These are phyloP conservation scores for Pionites leucogaster DNA, from an alignment of 2,113 vertebrate genomes.

Conservation along the genomic window DNA sequence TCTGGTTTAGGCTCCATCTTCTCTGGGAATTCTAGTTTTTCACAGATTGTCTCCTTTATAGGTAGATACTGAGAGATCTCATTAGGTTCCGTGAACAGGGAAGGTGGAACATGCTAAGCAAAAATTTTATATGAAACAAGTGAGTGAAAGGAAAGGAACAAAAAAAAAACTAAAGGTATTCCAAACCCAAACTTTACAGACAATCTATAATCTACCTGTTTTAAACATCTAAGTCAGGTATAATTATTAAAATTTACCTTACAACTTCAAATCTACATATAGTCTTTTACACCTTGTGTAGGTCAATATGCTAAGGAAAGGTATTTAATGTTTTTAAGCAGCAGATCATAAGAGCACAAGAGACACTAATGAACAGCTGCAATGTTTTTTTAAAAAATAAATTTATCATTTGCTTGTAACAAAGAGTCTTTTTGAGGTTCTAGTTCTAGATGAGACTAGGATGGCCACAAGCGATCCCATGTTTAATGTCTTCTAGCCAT, in stretches of 20 bases:
- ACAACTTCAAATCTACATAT: neutral
- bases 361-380: neutral
- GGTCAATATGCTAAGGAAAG: neutral
- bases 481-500: neutral
- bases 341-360: neutral
- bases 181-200: neutral
- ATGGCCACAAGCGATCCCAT: neutral
- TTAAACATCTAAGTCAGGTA: neutral
- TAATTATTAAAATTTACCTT: neutral
- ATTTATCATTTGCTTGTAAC: neutral
- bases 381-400: neutral
- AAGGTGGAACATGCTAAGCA: slow-evolving; percentile 84
- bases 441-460: neutral
- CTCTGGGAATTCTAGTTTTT: slow-evolving; percentile 89
- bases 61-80: slow-evolving; percentile 92
- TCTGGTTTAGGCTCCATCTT: slow-evolving; percentile 45
- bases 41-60: slow-evolving; percentile 86
- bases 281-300: neutral
- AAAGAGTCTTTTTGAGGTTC: neutral
- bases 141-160: neutral
- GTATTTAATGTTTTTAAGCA: neutral
- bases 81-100: slow-evolving; percentile 93
- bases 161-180: neutral
- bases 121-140: neutral
- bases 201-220: neutral